phyloP scores from a whole-genome alignment of 2,113 vertebrate species.

The Pantherophis guttatus region DNA sequence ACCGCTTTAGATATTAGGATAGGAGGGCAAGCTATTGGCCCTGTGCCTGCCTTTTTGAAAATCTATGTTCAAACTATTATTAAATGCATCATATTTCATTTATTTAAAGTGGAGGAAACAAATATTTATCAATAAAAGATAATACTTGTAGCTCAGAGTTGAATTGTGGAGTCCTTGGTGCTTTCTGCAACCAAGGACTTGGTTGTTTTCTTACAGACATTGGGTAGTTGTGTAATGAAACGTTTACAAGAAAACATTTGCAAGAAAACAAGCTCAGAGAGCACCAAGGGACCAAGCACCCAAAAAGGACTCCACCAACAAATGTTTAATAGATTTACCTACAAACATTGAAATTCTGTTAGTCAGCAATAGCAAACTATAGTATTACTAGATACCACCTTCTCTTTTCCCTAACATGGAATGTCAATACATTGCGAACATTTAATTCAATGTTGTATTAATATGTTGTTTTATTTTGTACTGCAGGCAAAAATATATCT shows the following conservation, averaged over 20 bases:
- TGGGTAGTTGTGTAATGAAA: not conserved
- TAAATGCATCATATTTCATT: not conserved
- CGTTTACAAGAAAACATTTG: not conserved
- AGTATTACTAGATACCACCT: not conserved
- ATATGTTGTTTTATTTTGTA: not conserved
- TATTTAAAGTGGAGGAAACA: not conserved
- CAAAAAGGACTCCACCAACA: not conserved
- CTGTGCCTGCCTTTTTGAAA: not conserved
- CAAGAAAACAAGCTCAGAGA: not conserved
- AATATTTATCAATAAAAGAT: not conserved
- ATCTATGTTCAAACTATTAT: not conserved
- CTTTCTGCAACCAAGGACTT: not conserved
- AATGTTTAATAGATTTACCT: not conserved
- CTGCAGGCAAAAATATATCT: not conserved
- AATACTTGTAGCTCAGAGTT: not conserved
- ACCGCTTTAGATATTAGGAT: not conserved
- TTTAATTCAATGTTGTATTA: not conserved
- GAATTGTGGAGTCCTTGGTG: not conserved
- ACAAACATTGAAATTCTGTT: not conserved
- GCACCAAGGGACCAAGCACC: not conserved
- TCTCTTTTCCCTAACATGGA: not conserved
- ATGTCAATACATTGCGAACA: not conserved
- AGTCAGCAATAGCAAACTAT: not conserved
- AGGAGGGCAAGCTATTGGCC: not conserved
- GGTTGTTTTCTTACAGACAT: no score